Evolutionary conservation across 2,797 vertebrate genomes (phyloP).

Genomic region (Myotis vivesi): DNA sequence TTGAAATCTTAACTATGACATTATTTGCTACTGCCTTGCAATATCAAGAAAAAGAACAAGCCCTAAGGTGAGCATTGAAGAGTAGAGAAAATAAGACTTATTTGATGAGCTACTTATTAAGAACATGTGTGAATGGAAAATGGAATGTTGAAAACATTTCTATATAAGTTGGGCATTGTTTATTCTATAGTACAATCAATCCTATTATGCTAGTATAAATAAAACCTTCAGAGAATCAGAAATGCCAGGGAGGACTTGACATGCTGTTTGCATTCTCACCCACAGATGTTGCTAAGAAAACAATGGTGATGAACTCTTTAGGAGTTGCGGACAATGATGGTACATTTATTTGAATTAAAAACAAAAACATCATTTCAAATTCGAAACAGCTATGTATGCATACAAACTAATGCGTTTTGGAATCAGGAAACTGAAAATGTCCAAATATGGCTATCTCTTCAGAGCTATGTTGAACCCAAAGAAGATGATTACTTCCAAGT

Average conservation of each 20-base stretch:
- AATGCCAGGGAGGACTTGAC: slow-evolving; percentile 61
- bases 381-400: slow-evolving; percentile 30
- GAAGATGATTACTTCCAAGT: slow-evolving; percentile 45
- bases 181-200: slow-evolving; percentile 54
- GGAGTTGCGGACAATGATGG: slow-evolving; percentile 49
- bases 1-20: slow-evolving; percentile 52
- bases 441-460: slow-evolving; percentile 54
- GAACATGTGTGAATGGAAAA: slow-evolving; percentile 46
- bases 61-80: slow-evolving; percentile 14
- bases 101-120: slow-evolving; percentile 58
- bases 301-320: slow-evolving; percentile 58
- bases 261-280: slow-evolving; percentile 73
- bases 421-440: slow-evolving; percentile 63
- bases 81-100: slow-evolving; percentile 68
- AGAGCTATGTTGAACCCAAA: slow-evolving; percentile 53
- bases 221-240: slow-evolving; percentile 58
- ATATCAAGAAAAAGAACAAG: slow-evolving; percentile 49
- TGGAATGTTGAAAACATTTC: slow-evolving; percentile 42
- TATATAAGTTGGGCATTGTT: slow-evolving; percentile 53
- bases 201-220: slow-evolving; percentile 62
- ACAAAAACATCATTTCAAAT: slow-evolving; percentile 59
- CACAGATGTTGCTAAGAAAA: slow-evolving; percentile 52
- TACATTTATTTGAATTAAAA: slow-evolving; percentile 59
- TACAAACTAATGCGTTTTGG: slow-evolving; percentile 31
- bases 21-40: slow-evolving; percentile 53